phyloP scores from a whole-genome alignment of 2,888 invertebrate genomes.

The Pterostichus niger region DNA sequence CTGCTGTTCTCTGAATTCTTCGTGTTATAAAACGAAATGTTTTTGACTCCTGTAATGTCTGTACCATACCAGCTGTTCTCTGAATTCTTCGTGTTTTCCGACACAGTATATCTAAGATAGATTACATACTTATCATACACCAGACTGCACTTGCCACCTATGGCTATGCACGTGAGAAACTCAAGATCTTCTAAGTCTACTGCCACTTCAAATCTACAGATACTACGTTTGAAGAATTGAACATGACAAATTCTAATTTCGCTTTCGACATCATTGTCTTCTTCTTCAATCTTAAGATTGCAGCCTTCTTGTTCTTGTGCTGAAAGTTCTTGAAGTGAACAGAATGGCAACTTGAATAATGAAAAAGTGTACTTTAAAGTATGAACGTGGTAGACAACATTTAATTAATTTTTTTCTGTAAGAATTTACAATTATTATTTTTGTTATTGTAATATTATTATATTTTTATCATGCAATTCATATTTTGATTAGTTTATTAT shows the following conservation, averaged over 20 bases:
- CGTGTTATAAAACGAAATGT: slow-evolving; percentile 93
- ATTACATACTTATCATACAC: slow-evolving; percentile 97
- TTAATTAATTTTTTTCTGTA: slow-evolving; percentile 1
- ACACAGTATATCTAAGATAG: slow-evolving; percentile 96
- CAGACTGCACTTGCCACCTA: slow-evolving; percentile 94
- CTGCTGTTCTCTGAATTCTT: slow-evolving; percentile 98
- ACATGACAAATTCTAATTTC: slow-evolving; percentile 90
- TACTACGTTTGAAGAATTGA: slow-evolving; percentile 91
- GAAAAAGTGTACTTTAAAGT: not conserved
- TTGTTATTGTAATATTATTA: slow-evolving; percentile 10
- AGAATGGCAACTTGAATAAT: slow-evolving; percentile 30
- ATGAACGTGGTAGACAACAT: slow-evolving; percentile 5
- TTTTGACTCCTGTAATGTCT: slow-evolving; percentile 97
- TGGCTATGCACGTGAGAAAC: slow-evolving; percentile 88
- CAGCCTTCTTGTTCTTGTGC: slow-evolving; percentile 91
- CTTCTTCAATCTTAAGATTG: slow-evolving; percentile 88
- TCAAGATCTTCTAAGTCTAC: slow-evolving; percentile 90
- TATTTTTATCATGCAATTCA: slow-evolving; percentile 57
- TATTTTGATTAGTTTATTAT: slow-evolving; percentile 56
- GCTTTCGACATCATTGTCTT: slow-evolving; percentile 89
- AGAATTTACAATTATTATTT: slow-evolving; percentile 11
- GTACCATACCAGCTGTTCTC: slow-evolving; percentile 97
- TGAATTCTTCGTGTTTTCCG: slow-evolving; percentile 98
- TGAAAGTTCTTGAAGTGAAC: slow-evolving; percentile 81
- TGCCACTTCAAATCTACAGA: slow-evolving; percentile 92